These are phyloP conservation scores for Hippoglossus stenolepis DNA, from an alignment of 2,113 vertebrate species.

Conservation along the genomic window DNA sequence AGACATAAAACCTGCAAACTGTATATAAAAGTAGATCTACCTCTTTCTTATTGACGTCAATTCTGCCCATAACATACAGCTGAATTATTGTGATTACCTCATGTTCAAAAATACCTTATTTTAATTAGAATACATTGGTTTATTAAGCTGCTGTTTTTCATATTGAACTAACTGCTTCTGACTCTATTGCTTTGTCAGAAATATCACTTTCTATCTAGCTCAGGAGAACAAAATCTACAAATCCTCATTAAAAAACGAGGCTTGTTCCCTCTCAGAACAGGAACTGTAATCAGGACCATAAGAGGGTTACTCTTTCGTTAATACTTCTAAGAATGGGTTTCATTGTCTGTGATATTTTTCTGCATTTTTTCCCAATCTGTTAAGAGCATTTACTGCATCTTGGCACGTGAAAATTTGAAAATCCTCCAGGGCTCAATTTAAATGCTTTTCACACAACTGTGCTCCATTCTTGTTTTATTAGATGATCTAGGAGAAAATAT, in stretches of 20 bases:
- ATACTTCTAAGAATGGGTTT: constrained; percentile 43
- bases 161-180: not conserved
- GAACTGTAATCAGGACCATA: constrained; percentile 25
- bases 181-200: no score
- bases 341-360: constrained; percentile 26
- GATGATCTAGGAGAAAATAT: not conserved
- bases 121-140: no score
- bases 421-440: not conserved
- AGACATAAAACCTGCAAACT: no score
- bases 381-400: constrained; percentile 27
- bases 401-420: constrained; percentile 6
- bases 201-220: not conserved
- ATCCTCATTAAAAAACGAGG: not conserved
- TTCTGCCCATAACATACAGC: no score
- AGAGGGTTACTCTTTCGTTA: constrained; percentile 33
- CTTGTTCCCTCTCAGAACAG: not conserved
- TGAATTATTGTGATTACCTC: no score
- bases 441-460: not conserved
- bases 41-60: no score
- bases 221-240: not conserved
- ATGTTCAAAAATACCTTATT: no score
- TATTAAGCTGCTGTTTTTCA: not conserved
- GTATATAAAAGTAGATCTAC: no score
- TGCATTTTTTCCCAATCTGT: constrained; percentile 24
- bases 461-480: not conserved